phyloP scores from a whole-genome alignment of 2,797 vertebrate genomes.

The Pipistrellus pipistrellus region DNA sequence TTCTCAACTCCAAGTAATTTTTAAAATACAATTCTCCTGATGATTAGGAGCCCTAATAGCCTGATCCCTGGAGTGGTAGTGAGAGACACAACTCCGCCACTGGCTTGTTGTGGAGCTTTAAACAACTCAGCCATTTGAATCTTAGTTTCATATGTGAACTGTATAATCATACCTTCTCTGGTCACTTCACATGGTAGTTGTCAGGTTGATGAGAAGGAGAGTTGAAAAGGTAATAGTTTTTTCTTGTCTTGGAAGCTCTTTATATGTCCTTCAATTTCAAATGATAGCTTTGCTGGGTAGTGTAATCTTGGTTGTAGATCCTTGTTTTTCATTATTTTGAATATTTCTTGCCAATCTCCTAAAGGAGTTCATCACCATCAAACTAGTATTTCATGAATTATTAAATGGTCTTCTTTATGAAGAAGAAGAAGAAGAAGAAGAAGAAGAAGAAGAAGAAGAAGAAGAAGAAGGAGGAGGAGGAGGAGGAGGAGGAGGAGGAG shows the following conservation, averaged over 20 bases:
- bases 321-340: neutral
- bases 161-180: neutral
- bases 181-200: constrained; percentile 46
- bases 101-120: constrained; percentile 38
- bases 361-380: neutral
- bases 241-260: neutral
- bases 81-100: neutral
- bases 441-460: no score
- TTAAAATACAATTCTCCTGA: constrained; percentile 55
- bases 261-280: neutral
- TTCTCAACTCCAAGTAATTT: constrained; percentile 32
- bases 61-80: neutral
- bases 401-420: neutral
- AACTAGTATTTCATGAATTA: neutral
- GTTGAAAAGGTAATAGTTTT: constrained; percentile 28
- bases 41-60: neutral
- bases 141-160: constrained; percentile 27
- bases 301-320: neutral
- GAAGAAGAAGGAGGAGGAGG: no score
- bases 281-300: neutral
- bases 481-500: no score
- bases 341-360: neutral
- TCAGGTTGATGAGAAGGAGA: constrained; percentile 23
- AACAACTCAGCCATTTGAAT: constrained; percentile 42
- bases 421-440: neutral